These are phyloP conservation scores for Stenodema calcarata DNA, from an alignment of 2,888 invertebrate species.

Conservation along the genomic window DNA sequence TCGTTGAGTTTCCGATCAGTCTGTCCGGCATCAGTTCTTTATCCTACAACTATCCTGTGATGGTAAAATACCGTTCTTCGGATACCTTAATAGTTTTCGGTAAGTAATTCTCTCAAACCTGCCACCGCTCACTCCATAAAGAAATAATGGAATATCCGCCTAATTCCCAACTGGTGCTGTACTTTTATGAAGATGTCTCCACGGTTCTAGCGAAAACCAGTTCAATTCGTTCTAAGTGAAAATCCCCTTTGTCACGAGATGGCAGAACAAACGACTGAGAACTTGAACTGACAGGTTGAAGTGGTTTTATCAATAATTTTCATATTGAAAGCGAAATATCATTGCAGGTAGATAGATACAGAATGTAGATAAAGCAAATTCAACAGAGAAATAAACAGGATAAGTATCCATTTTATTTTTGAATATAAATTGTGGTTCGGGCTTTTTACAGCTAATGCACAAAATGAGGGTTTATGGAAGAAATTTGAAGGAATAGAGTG, in stretches of 20 bases:
- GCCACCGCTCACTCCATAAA: not conserved
- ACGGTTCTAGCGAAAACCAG: not conserved
- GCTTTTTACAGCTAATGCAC: too few relatives aligned
- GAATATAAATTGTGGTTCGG: too few relatives aligned
- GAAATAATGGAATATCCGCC: not conserved
- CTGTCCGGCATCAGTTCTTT: not conserved
- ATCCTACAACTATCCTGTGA: conserved; percentile 21
- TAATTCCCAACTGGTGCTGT: not conserved
- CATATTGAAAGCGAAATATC: not conserved
- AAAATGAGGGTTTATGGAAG: too few relatives aligned
- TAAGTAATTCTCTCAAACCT: not conserved
- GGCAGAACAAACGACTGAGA: not conserved
- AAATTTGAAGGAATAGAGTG: too few relatives aligned
- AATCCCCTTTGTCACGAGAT: not conserved
- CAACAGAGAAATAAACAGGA: too few relatives aligned
- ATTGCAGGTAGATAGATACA: not conserved
- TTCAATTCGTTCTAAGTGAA: not conserved
- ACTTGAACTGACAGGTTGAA: not conserved
- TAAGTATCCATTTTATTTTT: too few relatives aligned
- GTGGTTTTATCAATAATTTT: not conserved
- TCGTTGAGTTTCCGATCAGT: not conserved
- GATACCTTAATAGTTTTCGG: conserved; percentile 21
- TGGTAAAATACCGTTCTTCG: conserved; percentile 41
- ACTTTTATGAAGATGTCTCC: not conserved
- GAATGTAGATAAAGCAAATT: too few relatives aligned